A percentile compares a stretch with the other conserved stretches of the same genome.
These are phyloP conservation scores for Antechinus flavipes DNA, from an alignment of 2,113 vertebrate genomes.

Conservation along the genomic window DNA sequence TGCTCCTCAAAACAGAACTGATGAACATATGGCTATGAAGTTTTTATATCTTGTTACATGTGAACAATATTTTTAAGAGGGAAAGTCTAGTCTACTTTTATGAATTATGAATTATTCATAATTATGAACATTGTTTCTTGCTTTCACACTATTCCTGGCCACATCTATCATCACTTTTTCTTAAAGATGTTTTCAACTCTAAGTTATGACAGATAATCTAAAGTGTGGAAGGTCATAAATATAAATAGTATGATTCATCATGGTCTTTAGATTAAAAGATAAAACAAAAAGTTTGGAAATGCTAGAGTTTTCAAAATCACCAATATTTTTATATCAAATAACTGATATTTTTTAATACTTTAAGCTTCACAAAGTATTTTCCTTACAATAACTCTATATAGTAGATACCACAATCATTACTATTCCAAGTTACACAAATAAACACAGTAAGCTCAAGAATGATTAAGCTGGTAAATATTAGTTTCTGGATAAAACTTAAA, in stretches of 20 bases:
- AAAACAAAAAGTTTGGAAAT: not conserved
- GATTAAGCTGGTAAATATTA: not conserved
- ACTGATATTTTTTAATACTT: not conserved
- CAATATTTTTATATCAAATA: not conserved
- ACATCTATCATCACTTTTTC: not conserved
- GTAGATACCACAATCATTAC: not conserved
- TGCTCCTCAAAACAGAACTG: not conserved
- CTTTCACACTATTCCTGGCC: constrained; percentile 10
- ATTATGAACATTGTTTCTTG: not conserved
- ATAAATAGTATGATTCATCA: not conserved
- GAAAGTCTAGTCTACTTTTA: constrained; percentile 12
- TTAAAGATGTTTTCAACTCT: constrained; percentile 20
- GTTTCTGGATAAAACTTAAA: not conserved
- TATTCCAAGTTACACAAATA: not conserved
- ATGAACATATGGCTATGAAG: not conserved
- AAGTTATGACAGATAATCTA: constrained; percentile 17
- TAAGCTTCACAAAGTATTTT: not conserved
- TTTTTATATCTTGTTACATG: not conserved
- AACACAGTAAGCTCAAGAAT: not conserved
- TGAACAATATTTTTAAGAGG: constrained; percentile 46
- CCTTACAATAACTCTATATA: not conserved
- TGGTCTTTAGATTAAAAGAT: not conserved
- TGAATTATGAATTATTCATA: no score
- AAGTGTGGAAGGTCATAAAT: not conserved
- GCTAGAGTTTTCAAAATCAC: not conserved